A percentile compares a stretch with the other conserved stretches of the same genome.
These are phyloP conservation scores for Malacosoma neustria DNA, from an alignment of 2,888 invertebrate species.

Conservation along the genomic window DNA sequence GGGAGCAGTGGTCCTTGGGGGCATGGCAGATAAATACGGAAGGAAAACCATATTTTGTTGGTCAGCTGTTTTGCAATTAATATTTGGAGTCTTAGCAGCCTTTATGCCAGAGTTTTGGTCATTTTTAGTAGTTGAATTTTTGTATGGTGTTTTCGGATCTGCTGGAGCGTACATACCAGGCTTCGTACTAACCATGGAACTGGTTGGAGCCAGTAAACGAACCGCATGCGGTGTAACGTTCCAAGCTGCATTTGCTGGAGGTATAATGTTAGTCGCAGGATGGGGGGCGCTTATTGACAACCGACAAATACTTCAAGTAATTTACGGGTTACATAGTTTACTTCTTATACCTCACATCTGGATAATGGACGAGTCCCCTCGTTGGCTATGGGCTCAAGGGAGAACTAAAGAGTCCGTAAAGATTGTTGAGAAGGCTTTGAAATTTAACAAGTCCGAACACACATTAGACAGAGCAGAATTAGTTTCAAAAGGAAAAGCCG, in stretches of 20 bases:
- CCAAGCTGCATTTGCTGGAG: constrained; percentile 85
- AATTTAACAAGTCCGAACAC: constrained; percentile 78
- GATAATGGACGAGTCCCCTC: constrained; percentile 91
- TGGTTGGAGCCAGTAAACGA: constrained; percentile 86
- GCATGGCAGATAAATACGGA: constrained; percentile 88
- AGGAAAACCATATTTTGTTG: constrained; percentile 87
- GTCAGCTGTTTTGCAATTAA: constrained; percentile 83
- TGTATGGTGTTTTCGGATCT: constrained; percentile 88
- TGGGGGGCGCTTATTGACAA: constrained; percentile 88
- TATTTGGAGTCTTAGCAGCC: constrained; percentile 83
- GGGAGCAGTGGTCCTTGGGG: constrained; percentile 87
- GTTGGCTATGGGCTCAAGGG: constrained; percentile 92
- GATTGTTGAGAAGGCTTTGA: constrained; percentile 85
- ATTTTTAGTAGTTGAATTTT: constrained; percentile 79
- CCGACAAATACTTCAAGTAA: constrained; percentile 82
- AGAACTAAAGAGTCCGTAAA: constrained; percentile 81
- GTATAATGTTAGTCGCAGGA: constrained; percentile 87
- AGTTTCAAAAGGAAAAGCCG: constrained; percentile 76
- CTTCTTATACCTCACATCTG: constrained; percentile 87
- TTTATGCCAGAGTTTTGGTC: constrained; percentile 85
- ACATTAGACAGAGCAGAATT: constrained; percentile 78
- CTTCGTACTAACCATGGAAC: constrained; percentile 85
- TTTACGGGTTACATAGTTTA: constrained; percentile 85
- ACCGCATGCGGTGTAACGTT: constrained; percentile 88
- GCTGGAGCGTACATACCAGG: constrained; percentile 84